Percentiles rank a stretch among this genome's conserved stretches.
Evolutionary conservation across 2,888 invertebrate genomes (phyloP).

Genomic region (Sminthurinus aureus): DNA sequence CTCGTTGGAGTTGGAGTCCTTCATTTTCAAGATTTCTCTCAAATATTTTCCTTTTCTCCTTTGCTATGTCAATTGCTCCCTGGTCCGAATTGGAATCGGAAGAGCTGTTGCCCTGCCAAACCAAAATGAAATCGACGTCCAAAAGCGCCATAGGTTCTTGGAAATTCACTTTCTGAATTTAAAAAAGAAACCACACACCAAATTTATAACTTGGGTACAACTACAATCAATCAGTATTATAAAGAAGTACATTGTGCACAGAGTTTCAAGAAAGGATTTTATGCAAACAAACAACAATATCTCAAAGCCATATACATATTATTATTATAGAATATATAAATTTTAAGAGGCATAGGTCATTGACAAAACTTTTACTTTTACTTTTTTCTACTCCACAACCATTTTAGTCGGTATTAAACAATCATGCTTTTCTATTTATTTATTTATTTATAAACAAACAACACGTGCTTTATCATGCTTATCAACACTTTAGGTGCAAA

Average conservation of each 20-base stretch:
- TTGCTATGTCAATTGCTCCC: constrained; percentile 64
- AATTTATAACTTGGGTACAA: background rate
- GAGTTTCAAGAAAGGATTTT: background rate
- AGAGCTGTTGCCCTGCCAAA: constrained; percentile 71
- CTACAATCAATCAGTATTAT: background rate
- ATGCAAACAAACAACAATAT: background rate
- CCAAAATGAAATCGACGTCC: constrained; percentile 64
- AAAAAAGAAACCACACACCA: background rate
- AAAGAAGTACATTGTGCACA: background rate
- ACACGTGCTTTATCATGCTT: no score
- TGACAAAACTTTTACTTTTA: no score
- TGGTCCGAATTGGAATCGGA: constrained; percentile 61
- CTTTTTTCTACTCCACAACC: no score
- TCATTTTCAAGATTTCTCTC: constrained; percentile 76
- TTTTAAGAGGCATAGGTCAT: no score
- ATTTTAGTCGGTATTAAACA: no score
- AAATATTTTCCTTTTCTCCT: constrained; percentile 69
- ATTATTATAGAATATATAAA: background rate
- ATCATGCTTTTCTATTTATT: no score
- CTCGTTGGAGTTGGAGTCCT: constrained; percentile 78
- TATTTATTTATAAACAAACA: no score
- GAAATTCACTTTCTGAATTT: constrained; percentile 49
- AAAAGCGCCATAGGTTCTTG: constrained; percentile 56
- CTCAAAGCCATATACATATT: background rate
- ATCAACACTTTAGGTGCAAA: no score